phyloP scores from a whole-genome alignment of 2,113 vertebrate species.

The Phrynosoma platyrhinos region DNA sequence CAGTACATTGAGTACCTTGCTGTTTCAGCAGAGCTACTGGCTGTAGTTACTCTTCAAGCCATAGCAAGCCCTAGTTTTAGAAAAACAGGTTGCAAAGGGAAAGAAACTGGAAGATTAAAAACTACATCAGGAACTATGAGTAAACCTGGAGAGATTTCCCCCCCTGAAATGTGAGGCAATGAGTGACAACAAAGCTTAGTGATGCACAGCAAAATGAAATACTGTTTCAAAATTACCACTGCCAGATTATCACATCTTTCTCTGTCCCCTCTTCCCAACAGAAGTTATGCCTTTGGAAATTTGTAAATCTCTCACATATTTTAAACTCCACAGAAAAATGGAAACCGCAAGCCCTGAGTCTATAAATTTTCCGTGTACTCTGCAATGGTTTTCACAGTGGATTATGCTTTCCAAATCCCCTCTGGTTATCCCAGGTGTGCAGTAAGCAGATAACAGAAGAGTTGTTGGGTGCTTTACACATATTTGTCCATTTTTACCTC shows the following conservation, averaged over 20 bases:
- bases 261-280: background rate
- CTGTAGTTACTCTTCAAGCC: background rate
- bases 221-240: too few relatives aligned
- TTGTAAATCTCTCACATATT: slow-evolving; percentile 2
- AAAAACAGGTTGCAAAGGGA: background rate
- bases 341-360: background rate
- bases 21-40: slow-evolving; percentile 16
- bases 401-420: slow-evolving; percentile 3
- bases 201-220: too few relatives aligned
- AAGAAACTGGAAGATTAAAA: background rate
- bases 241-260: background rate
- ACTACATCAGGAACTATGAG: background rate
- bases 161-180: background rate
- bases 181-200: too few relatives aligned
- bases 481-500: background rate
- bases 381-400: slow-evolving; percentile 2
- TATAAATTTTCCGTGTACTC: background rate
- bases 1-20: background rate
- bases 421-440: background rate
- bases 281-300: background rate
- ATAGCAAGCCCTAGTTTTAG: background rate
- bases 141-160: too few relatives aligned
- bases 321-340: background rate
- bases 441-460: slow-evolving; percentile 4
- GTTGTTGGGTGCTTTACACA: background rate